Evolutionary conservation across 2,113 vertebrate genomes (phyloP).

Genomic region (Boleophthalmus pectinirostris): DNA sequence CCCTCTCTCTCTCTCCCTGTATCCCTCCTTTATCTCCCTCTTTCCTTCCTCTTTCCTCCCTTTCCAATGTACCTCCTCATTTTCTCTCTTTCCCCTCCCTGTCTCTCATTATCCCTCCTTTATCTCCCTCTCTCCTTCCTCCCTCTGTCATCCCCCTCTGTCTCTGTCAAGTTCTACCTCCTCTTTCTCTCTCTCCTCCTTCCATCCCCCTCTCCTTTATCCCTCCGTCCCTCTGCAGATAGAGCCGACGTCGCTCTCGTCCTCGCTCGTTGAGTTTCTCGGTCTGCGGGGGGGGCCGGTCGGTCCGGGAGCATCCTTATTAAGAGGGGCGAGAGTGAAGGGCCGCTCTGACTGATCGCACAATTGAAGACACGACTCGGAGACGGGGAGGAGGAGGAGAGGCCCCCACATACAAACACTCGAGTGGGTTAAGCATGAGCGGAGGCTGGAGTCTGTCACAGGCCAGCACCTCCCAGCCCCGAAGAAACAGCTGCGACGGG

Average conservation of each 20-base stretch:
- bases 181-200: too few relatives aligned
- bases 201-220: constrained; percentile 23
- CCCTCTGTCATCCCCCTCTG: background rate
- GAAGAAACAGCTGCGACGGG: background rate
- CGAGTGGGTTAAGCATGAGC: constrained; percentile 69
- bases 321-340: constrained; percentile 74
- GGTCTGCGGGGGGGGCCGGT: constrained; percentile 67
- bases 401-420: constrained; percentile 62
- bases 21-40: too few relatives aligned
- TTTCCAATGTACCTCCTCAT: too few relatives aligned
- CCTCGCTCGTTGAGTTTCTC: constrained; percentile 72
- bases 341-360: constrained; percentile 73
- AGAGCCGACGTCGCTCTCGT: constrained; percentile 71
- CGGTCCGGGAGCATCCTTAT: constrained; percentile 74
- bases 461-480: constrained; percentile 24
- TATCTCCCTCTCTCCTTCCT: too few relatives aligned
- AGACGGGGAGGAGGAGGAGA: constrained; percentile 63
- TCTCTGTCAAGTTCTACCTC: too few relatives aligned
- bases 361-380: constrained; percentile 56
- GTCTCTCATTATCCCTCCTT: background rate
- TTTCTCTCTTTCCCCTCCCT: constrained; percentile 22
- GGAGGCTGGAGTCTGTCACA: constrained; percentile 68
- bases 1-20: too few relatives aligned
- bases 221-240: constrained; percentile 38
- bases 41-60: too few relatives aligned